A percentile compares a stretch with the other conserved stretches of the same genome.
These are phyloP conservation scores for Homarus americanus DNA, from an alignment of 1,140 invertebrate species.

Conservation along the genomic window DNA sequence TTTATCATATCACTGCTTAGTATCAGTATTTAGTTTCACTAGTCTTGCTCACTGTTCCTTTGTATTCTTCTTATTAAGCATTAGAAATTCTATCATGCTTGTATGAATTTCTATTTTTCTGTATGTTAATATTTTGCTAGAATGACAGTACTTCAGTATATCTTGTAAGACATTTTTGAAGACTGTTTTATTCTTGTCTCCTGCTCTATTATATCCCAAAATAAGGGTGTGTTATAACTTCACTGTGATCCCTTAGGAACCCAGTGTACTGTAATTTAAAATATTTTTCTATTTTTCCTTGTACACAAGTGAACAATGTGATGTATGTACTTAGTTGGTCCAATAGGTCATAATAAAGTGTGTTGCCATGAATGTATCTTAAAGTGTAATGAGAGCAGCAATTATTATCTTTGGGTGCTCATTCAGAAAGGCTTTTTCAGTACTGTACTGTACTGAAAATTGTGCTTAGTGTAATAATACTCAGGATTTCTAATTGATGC, in stretches of 20 bases:
- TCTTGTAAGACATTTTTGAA: slow-evolving; percentile 24
- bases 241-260: slow-evolving; percentile 50
- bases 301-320: slow-evolving; percentile 60
- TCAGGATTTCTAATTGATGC: neutral
- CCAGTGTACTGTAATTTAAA: slow-evolving; percentile 41
- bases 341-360: slow-evolving; percentile 25
- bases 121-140: neutral
- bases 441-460: neutral
- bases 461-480: neutral
- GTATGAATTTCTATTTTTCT: neutral
- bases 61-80: neutral
- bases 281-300: slow-evolving; percentile 59
- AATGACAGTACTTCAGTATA: slow-evolving; percentile 35
- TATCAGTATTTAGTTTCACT: slow-evolving; percentile 67
- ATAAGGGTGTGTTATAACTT: slow-evolving; percentile 9
- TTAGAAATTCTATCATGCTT: neutral
- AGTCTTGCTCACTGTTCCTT: slow-evolving; percentile 48
- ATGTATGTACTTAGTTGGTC: slow-evolving; percentile 63
- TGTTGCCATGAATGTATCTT: slow-evolving; percentile 57
- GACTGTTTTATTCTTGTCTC: slow-evolving; percentile 32
- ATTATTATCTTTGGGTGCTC: slow-evolving; percentile 20
- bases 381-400: slow-evolving; percentile 17
- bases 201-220: slow-evolving; percentile 4
- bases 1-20: slow-evolving; percentile 52
- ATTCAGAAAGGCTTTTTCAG: neutral